Conservation (phyloP, 2,888 invertebrate species). For the Drosophila heteroneura region DNA sequence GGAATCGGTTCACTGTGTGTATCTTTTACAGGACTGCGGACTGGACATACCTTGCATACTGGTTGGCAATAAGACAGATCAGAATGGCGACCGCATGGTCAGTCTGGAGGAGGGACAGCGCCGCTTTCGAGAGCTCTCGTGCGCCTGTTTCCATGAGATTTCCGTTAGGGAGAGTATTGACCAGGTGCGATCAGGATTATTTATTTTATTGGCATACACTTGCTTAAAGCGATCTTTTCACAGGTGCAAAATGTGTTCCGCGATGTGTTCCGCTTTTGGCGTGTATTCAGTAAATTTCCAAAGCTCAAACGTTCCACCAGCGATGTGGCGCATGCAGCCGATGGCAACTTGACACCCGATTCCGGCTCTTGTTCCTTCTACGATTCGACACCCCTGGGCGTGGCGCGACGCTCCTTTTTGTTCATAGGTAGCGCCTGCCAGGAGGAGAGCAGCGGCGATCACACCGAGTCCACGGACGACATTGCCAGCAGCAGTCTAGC, state of each 20-base stretch:
- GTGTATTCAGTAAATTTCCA: slow-evolving; percentile 90
- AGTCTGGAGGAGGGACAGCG: slow-evolving; percentile 90
- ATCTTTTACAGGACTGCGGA: slow-evolving; percentile 86
- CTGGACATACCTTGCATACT: slow-evolving; percentile 91
- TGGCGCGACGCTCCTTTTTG: slow-evolving; percentile 83
- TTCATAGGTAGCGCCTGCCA: slow-evolving; percentile 88
- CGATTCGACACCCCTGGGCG: slow-evolving; percentile 81
- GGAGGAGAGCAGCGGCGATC: slow-evolving; percentile 86
- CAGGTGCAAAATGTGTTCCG: slow-evolving; percentile 91
- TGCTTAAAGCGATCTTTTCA: slow-evolving; percentile 15
- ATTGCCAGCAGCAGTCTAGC: slow-evolving; percentile 84
- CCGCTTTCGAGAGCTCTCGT: slow-evolving; percentile 91
- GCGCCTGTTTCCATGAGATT: slow-evolving; percentile 93
- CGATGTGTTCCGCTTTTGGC: slow-evolving; percentile 91
- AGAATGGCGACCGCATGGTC: slow-evolving; percentile 93
- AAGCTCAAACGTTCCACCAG: slow-evolving; percentile 88
- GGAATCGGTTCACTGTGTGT: background rate
- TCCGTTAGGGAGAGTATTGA: slow-evolving; percentile 94
- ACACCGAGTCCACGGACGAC: slow-evolving; percentile 88
- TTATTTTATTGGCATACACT: background rate
- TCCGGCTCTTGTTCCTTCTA: slow-evolving; percentile 85
- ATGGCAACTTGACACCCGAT: slow-evolving; percentile 87
- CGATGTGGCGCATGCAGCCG: slow-evolving; percentile 86
- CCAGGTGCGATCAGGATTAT: slow-evolving; percentile 86
- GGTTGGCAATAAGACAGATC: slow-evolving; percentile 93